phyloP scores from a whole-genome alignment of 2,113 vertebrate genomes.

The Oxygymnocypris stewartii region DNA sequence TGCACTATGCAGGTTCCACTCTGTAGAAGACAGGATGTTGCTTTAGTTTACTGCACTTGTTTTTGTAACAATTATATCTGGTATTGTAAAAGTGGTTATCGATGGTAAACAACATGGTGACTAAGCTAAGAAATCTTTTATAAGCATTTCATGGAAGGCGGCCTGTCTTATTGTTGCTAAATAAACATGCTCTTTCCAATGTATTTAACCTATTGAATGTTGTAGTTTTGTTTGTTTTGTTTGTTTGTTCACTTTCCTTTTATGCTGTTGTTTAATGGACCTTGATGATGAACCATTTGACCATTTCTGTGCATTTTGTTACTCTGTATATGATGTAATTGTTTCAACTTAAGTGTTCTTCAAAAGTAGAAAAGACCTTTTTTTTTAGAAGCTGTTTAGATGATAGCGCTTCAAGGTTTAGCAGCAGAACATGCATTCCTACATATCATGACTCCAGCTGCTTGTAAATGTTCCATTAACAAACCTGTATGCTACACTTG shows the following conservation, averaged over 20 bases:
- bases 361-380: neutral
- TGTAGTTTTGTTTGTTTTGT: constrained; percentile 33
- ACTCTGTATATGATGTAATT: constrained; percentile 24
- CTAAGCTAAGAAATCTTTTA: constrained; percentile 24
- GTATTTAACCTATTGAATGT: constrained; percentile 50
- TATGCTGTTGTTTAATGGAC: constrained; percentile 42
- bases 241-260: constrained; percentile 22
- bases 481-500: constrained; percentile 11
- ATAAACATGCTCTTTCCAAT: constrained; percentile 54
- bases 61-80: constrained; percentile 37
- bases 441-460: constrained; percentile 11
- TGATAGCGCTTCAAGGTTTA: constrained; percentile 1
- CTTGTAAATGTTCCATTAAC: constrained; percentile 35
- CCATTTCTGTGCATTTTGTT: constrained; percentile 46
- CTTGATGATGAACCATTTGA: constrained; percentile 24
- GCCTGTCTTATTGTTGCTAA: constrained; percentile 55
- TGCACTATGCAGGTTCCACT: constrained; percentile 62
- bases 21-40: constrained; percentile 52
- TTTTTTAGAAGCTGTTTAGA: neutral
- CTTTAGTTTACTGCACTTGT: constrained; percentile 49
- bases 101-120: constrained; percentile 48
- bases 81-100: constrained; percentile 32
- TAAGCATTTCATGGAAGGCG: constrained; percentile 34
- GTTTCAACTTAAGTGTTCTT: constrained; percentile 25
- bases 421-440: constrained; percentile 40